phyloP scores from a whole-genome alignment of 64 coral and sea anemone genomes.

The Catalaphyllia jardinei region DNA sequence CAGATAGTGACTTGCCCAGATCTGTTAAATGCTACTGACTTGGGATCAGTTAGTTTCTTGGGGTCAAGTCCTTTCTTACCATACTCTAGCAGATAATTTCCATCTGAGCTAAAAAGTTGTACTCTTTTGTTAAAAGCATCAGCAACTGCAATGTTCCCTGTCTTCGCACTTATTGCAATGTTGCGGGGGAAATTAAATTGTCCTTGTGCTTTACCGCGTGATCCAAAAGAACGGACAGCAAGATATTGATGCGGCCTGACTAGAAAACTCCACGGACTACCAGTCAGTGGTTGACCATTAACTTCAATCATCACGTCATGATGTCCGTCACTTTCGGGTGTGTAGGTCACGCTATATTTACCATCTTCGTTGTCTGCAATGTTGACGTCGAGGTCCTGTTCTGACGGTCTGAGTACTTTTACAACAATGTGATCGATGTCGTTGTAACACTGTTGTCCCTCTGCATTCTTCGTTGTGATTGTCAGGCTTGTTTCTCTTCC shows the following conservation, averaged over 20 bases:
- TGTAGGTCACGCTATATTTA: neutral
- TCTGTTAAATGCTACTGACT: too few relatives aligned
- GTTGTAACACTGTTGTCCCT: constrained; percentile 8
- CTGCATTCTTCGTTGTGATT: constrained; percentile 13
- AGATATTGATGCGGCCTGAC: neutral
- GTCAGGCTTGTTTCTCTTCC: neutral
- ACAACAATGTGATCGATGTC: neutral
- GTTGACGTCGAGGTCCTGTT: neutral
- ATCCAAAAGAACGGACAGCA: neutral
- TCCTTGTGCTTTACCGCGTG: neutral
- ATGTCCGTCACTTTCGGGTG: neutral
- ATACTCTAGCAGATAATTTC: too few relatives aligned
- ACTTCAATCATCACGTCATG: neutral
- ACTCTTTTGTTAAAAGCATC: neutral
- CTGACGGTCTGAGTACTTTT: neutral
- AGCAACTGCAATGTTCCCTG: neutral
- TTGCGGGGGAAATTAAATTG: neutral
- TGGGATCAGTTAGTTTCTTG: too few relatives aligned
- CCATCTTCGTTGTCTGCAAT: neutral
- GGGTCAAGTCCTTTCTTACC: too few relatives aligned
- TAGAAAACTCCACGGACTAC: neutral
- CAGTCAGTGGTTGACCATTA: constrained; percentile 5
- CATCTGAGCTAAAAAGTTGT: too few relatives aligned
- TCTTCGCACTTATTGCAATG: constrained; percentile 6
- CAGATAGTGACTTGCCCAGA: too few relatives aligned